These are phyloP conservation scores for Tipula lateralis DNA, from an alignment of 2,888 invertebrate species.

Conservation along the genomic window DNA sequence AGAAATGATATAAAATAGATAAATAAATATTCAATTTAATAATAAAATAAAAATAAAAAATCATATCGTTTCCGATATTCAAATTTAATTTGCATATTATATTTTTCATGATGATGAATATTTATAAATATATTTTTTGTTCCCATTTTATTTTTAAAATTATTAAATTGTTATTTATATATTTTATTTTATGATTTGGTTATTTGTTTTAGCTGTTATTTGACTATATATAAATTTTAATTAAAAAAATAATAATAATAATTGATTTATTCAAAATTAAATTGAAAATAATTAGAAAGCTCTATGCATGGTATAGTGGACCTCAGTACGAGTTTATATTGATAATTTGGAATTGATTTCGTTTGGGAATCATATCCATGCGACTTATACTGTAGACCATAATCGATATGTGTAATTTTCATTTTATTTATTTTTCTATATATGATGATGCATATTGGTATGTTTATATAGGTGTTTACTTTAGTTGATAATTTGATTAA, in stretches of 20 bases:
- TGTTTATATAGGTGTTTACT: no score
- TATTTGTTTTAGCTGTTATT: neutral
- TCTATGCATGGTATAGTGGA: neutral
- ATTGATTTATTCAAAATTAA: neutral
- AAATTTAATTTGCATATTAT: slow-evolving; percentile 19
- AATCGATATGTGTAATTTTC: no score
- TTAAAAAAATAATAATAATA: neutral
- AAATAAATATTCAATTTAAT: slow-evolving; percentile 19
- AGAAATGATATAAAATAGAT: neutral
- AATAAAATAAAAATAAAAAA: slow-evolving; percentile 20
- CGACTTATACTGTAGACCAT: no score
- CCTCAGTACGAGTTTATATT: no score
- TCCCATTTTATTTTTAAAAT: neutral
- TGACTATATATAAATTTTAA: neutral
- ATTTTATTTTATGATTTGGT: slow-evolving; percentile 1
- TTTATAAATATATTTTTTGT: neutral
- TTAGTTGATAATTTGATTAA: no score
- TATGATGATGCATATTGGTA: no score
- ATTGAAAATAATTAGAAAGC: slow-evolving; percentile 1
- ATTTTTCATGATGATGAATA: neutral
- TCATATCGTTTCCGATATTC: slow-evolving; percentile 11
- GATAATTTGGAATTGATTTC: neutral
- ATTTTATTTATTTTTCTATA: no score
- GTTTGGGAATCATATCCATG: neutral
- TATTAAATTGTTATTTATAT: slow-evolving; percentile 24